These are phyloP conservation scores for Gallinago solitaria DNA, from an alignment of 2,797 vertebrate species.

Conservation along the genomic window DNA sequence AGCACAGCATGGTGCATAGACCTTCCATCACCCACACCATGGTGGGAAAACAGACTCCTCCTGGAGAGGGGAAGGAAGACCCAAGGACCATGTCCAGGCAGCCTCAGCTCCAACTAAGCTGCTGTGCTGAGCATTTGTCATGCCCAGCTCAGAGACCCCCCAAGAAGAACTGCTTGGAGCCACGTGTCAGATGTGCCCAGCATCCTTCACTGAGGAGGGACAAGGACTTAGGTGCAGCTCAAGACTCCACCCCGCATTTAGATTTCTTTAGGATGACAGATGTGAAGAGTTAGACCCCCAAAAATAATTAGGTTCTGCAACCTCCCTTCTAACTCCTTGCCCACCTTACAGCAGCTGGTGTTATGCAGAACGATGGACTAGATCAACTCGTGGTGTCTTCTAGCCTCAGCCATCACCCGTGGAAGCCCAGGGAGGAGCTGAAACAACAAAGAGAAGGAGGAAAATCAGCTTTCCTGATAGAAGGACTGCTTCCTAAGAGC, in stretches of 20 bases:
- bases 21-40: background rate
- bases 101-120: background rate
- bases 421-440: background rate
- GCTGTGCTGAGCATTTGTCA: background rate
- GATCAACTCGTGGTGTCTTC: background rate
- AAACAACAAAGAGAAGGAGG: background rate
- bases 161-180: background rate
- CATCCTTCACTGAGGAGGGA: background rate
- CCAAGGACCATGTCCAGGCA: background rate
- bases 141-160: background rate
- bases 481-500: background rate
- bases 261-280: background rate
- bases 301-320: background rate
- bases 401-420: background rate
- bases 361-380: background rate
- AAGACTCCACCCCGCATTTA: background rate
- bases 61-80: background rate
- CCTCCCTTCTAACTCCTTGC: background rate
- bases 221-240: background rate
- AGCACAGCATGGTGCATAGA: fast-evolving
- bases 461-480: background rate
- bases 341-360: background rate
- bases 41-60: background rate
- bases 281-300: background rate
- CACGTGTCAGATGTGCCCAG: background rate